phyloP scores from a whole-genome alignment of 2,113 vertebrate species.

The Pelobates fuscus region DNA sequence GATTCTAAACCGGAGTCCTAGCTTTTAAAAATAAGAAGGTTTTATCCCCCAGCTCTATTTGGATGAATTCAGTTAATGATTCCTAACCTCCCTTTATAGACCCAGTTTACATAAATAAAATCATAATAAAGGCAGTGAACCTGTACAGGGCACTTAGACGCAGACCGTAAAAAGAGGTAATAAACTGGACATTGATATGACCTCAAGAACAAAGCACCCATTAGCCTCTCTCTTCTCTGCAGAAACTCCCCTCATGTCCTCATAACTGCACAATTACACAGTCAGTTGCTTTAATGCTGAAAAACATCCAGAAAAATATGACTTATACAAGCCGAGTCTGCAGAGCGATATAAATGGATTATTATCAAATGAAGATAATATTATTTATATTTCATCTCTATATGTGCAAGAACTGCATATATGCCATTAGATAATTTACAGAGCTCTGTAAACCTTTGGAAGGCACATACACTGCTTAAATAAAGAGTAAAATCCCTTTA shows the following conservation, averaged over 20 bases:
- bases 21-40: neutral
- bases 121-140: constrained; percentile 9
- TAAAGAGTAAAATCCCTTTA: too few species aligned
- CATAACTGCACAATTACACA: constrained; percentile 37
- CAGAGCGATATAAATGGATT: neutral
- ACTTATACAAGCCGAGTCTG: neutral
- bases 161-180: neutral
- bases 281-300: constrained; percentile 14
- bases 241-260: constrained; percentile 19
- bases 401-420: neutral
- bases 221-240: neutral
- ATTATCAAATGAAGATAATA: neutral
- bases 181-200: constrained; percentile 13
- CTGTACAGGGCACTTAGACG: neutral
- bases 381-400: neutral
- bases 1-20: neutral
- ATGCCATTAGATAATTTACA: neutral
- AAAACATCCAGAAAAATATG: neutral
- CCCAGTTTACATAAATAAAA: constrained; percentile 30
- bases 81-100: neutral
- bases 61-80: constrained; percentile 18
- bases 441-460: neutral
- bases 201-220: constrained; percentile 12
- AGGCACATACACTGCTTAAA: neutral
- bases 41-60: constrained; percentile 7